phyloP scores from a whole-genome alignment of 2,797 vertebrate genomes.

The Lepus townsendii region DNA sequence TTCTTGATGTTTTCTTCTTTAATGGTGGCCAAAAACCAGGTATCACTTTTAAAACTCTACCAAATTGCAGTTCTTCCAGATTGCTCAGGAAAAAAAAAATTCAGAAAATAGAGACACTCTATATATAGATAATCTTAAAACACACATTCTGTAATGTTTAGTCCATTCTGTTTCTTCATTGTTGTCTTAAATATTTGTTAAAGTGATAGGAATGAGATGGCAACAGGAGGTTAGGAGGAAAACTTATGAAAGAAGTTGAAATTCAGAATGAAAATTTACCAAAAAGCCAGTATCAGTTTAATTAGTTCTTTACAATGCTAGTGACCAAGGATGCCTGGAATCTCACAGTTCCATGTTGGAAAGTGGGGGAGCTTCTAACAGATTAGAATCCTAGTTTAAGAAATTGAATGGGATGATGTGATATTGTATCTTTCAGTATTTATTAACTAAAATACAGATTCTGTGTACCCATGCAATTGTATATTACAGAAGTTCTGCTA shows the following conservation, averaged over 20 bases:
- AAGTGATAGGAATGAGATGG: background rate
- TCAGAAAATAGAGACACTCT: background rate
- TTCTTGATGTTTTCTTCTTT: background rate
- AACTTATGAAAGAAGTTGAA: background rate
- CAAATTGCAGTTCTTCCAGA: background rate
- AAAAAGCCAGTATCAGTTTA: background rate
- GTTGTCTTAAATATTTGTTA: conserved; percentile 54
- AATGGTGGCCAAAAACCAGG: background rate
- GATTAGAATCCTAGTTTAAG: background rate
- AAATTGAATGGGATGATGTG: background rate
- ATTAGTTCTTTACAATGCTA: conserved; percentile 9
- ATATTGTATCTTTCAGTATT: conserved; percentile 44
- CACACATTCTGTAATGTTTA: background rate
- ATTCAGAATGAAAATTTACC: conserved; percentile 29
- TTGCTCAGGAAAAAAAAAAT: conserved; percentile 25
- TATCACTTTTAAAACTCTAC: conserved; percentile 15
- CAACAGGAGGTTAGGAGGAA: conserved; percentile 27
- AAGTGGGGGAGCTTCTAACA: background rate
- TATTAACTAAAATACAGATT: background rate
- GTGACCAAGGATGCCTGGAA: background rate
- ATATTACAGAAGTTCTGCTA: background rate
- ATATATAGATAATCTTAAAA: no score
- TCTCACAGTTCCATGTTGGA: background rate
- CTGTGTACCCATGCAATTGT: background rate
- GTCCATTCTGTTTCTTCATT: background rate